Percentiles rank a stretch among this genome's conserved stretches.
These are phyloP conservation scores for Pelodiscus sinensis DNA, from an alignment of 2,113 vertebrate genomes.

Conservation along the genomic window DNA sequence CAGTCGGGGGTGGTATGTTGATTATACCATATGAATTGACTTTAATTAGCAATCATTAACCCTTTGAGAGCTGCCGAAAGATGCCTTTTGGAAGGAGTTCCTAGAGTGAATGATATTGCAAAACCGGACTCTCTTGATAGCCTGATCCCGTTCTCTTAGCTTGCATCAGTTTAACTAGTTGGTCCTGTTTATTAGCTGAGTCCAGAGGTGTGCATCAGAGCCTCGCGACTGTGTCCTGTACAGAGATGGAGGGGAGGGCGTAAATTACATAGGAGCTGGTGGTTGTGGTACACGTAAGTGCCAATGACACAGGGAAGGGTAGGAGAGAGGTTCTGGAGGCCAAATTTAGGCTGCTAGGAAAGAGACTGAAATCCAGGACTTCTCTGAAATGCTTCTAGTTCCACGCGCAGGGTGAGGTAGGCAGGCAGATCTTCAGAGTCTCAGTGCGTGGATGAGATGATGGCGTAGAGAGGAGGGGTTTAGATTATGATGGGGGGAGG, in stretches of 20 bases:
- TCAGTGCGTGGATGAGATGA: no score
- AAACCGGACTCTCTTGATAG: slow-evolving; percentile 29
- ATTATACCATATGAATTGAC: slow-evolving; percentile 85
- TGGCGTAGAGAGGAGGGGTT: no score
- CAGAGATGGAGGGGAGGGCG: neutral
- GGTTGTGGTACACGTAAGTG: no score
- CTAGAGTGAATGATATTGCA: neutral
- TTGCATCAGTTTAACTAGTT: neutral
- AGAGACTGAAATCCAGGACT: no score
- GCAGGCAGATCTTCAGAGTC: no score
- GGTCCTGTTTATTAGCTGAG: neutral
- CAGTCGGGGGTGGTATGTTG: slow-evolving; percentile 74
- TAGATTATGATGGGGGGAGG: no score
- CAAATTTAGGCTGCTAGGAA: no score
- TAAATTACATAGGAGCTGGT: neutral
- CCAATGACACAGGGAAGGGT: no score
- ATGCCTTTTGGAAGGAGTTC: slow-evolving; percentile 62
- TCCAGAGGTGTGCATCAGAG: no score
- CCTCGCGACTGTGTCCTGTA: neutral
- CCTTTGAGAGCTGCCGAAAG: slow-evolving; percentile 73
- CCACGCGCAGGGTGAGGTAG: no score
- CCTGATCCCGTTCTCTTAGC: neutral
- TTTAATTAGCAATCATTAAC: slow-evolving; percentile 84
- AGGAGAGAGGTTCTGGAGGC: no score
- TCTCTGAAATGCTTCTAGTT: no score